Evolutionary conservation across 2,113 vertebrate genomes (phyloP).

Genomic region (Seriola dumerili): DNA sequence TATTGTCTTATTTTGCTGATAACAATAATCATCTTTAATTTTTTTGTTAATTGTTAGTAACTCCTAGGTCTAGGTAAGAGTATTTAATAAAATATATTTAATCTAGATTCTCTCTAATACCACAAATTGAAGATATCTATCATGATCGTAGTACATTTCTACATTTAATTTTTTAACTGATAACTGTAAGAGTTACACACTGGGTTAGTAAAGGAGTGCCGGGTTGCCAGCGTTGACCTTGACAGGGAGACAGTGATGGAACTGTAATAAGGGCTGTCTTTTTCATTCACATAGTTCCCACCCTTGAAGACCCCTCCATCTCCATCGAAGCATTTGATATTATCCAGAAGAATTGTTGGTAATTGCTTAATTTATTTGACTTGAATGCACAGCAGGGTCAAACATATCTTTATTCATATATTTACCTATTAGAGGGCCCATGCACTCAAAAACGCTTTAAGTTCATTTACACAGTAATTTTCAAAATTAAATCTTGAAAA

Average conservation of each 20-base stretch:
- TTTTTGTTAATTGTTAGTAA: background rate
- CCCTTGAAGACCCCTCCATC: slow-evolving; percentile 43
- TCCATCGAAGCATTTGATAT: slow-evolving; percentile 9
- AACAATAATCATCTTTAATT: background rate
- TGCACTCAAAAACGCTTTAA: background rate
- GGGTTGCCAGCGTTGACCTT: background rate
- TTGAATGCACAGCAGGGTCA: background rate
- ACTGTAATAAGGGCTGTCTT: background rate
- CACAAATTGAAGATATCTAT: background rate
- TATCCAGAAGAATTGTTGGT: background rate
- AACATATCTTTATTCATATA: background rate
- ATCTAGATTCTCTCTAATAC: background rate
- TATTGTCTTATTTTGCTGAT: background rate
- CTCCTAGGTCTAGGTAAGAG: background rate
- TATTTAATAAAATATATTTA: background rate
- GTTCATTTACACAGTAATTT: background rate
- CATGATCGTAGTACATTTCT: background rate
- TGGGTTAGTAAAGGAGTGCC: background rate
- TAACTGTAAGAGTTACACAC: background rate
- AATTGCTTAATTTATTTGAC: background rate
- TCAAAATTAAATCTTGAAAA: background rate
- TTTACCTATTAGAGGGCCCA: slow-evolving; percentile 40
- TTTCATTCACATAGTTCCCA: slow-evolving; percentile 17
- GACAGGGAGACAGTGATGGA: background rate
- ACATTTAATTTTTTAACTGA: background rate